Base-by-base conservation (phyloP, 2,797 vertebrate genomes). In the Amphiprion clarkii region DNA sequence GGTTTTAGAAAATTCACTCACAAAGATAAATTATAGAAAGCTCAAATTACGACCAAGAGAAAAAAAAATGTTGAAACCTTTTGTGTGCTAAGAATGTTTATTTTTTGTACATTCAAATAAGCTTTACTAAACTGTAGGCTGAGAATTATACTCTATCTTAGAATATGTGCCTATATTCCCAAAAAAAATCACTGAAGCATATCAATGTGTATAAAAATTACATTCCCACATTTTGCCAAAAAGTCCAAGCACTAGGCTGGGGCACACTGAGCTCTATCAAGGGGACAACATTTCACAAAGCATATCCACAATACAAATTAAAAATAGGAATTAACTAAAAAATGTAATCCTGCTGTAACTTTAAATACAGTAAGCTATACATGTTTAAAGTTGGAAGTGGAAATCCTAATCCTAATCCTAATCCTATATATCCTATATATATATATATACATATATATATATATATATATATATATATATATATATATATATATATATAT, bases 31-130 rank as follows among this genome's bases (percentile, higher is more conserved):
- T 55, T 0, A 21, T 29, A 48, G 2, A 59, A 59, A 57, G 9
- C 29, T 71, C 14, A 21, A 69, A 19, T 48, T 19, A 53, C 68
- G 78, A 68, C 14, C 16, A 65, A 58, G 11, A 82, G 11, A 64
- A 13, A 74, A 64, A 71, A 74, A 64, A 71, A 29, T 3, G 13
- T 61, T 74, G 33, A 33, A 33, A 33, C 7, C 33, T 33, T 72
- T 44, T 73, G 61, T 74, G 48, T 60, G 21, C 52, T 48, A 42
- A 29, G 25, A 67, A 60, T 74, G 27, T 79, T 78, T 68, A 39
- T 23, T 84, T 78, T 79, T 78, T 80, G 76, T 56, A 73, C 40
- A 87, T 87, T 58, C 53, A 87, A 88, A 86, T 80, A 44, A 74
- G 49, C 62, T 78, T 72, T 49, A 73, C 21, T 74, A 36, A 74